Conservation (phyloP, 2,888 invertebrate genomes). For the Augiades crinisus region DNA sequence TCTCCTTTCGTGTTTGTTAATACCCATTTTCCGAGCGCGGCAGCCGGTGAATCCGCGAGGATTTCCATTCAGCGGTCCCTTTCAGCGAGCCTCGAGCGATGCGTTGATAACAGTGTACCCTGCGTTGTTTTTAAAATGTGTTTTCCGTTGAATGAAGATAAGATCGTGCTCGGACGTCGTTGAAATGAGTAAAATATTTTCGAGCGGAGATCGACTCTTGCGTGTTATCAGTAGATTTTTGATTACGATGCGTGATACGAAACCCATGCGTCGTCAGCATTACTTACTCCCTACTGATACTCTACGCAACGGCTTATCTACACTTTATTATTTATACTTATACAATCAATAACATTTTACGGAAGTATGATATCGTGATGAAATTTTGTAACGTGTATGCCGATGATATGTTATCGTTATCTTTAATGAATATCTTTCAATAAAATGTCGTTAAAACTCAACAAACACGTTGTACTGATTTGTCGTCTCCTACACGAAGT, state of each 20-base stretch:
- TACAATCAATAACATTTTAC: slow-evolving; percentile 14
- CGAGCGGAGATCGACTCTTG: slow-evolving; percentile 53
- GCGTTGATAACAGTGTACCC: slow-evolving; percentile 73
- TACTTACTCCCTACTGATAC: slow-evolving; percentile 11
- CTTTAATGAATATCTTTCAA: neutral
- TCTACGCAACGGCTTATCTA: slow-evolving; percentile 9
- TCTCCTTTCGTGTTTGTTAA: slow-evolving; percentile 30
- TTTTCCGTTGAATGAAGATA: slow-evolving; percentile 61
- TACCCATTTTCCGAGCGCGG: slow-evolving; percentile 69
- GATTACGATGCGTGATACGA: slow-evolving; percentile 26
- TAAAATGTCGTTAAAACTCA: neutral
- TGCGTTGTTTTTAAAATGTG: slow-evolving; percentile 74
- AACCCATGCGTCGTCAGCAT: slow-evolving; percentile 7
- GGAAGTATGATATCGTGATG: slow-evolving; percentile 1
- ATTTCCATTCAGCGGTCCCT: slow-evolving; percentile 60
- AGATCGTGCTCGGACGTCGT: slow-evolving; percentile 48
- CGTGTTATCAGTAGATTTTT: slow-evolving; percentile 46
- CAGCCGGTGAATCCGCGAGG: slow-evolving; percentile 59
- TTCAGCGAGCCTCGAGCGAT: slow-evolving; percentile 67
- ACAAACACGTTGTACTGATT: no score
- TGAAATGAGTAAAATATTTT: slow-evolving; percentile 51
- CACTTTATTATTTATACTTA: neutral
- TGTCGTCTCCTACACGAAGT: no score
- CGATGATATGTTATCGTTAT: neutral
- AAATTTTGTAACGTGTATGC: neutral